phyloP scores from a whole-genome alignment of 2,888 invertebrate genomes.

The Apotomis betuletana region DNA sequence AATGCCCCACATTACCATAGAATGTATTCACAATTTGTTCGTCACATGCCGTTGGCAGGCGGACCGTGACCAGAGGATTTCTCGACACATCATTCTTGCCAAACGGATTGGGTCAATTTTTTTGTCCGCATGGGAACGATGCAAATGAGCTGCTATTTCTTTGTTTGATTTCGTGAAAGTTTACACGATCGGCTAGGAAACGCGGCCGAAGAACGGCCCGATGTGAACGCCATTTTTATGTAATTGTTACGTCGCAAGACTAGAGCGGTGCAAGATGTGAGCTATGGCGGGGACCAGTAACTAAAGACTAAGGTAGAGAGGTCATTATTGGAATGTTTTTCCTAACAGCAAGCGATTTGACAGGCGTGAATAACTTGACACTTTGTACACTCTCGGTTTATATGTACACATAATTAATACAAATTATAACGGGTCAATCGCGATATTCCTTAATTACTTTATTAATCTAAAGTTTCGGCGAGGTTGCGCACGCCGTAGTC shows the following conservation, averaged over 20 bases:
- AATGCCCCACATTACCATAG: conserved; percentile 36
- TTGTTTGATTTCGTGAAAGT: conserved; percentile 84
- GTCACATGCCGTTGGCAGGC: conserved; percentile 43
- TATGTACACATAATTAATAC: too few species aligned
- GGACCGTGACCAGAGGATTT: conserved; percentile 76
- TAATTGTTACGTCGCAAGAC: conserved; percentile 80
- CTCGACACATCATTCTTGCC: conserved; percentile 79
- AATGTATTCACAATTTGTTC: conserved; percentile 39
- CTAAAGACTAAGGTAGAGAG: too few species aligned
- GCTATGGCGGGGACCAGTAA: conserved; percentile 48
- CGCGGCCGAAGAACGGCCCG: conserved; percentile 73
- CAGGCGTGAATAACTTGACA: too few species aligned
- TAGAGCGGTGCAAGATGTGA: conserved; percentile 53
- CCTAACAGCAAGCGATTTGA: too few species aligned
- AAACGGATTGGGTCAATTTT: conserved; percentile 81
- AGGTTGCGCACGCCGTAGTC: too few species aligned
- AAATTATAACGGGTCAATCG: too few species aligned
- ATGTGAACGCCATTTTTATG: conserved; percentile 83
- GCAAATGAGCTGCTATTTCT: conserved; percentile 82
- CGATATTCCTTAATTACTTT: too few species aligned
- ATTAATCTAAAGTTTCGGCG: too few species aligned
- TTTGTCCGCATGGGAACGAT: conserved; percentile 83
- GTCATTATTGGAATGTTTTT: too few species aligned
- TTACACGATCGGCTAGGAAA: conserved; percentile 82
- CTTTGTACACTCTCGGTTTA: too few species aligned